These are phyloP conservation scores for Xestia ashworthii DNA, from an alignment of 2,888 invertebrate species.

Conservation along the genomic window DNA sequence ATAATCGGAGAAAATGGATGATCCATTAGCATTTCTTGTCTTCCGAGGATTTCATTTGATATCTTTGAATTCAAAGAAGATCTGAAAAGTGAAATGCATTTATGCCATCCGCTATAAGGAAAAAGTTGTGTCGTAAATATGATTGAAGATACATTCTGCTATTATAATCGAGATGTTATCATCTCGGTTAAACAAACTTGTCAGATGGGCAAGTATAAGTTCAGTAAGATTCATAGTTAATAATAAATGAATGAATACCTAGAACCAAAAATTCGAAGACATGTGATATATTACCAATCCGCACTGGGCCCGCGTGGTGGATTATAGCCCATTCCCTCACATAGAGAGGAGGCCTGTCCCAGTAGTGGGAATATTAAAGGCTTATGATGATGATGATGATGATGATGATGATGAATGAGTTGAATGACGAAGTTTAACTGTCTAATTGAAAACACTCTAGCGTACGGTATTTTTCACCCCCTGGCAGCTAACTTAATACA, in stretches of 20 bases:
- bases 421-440: too few species aligned
- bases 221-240: neutral
- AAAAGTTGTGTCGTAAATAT: constrained; percentile 9
- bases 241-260: neutral
- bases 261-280: too few species aligned
- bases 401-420: too few species aligned
- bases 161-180: too few species aligned
- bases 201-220: neutral
- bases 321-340: too few species aligned
- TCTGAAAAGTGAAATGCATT: neutral
- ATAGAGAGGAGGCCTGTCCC: too few species aligned
- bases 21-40: neutral
- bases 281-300: too few species aligned
- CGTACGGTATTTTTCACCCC: neutral
- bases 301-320: too few species aligned
- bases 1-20: constrained; percentile 1
- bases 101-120: neutral
- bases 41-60: neutral
- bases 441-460: too few species aligned
- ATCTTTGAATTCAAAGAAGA: neutral
- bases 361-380: too few species aligned
- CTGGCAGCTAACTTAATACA: neutral
- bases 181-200: neutral
- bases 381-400: too few species aligned
- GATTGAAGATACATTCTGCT: constrained; percentile 8